Evolutionary conservation across 2,113 vertebrate species (phyloP).

Genomic region (Sphaerodactylus townsendi): DNA sequence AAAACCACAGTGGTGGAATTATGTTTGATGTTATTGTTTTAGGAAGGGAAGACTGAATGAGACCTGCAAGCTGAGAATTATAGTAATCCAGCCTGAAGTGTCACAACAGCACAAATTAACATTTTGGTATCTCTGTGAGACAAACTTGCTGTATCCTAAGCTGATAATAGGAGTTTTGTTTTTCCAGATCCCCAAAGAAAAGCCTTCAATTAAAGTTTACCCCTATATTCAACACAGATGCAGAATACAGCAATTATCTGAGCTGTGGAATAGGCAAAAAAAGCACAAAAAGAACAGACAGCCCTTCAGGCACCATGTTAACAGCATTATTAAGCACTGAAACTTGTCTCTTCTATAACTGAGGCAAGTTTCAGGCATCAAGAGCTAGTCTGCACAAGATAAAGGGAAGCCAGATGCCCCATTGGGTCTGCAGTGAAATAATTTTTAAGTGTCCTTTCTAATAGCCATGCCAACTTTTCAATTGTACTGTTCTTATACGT

Average conservation of each 20-base stretch:
- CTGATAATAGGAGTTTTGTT: conserved; percentile 62
- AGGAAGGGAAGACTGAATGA: conserved; percentile 48
- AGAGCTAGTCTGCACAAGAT: conserved; percentile 55
- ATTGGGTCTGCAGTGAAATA: conserved; percentile 60
- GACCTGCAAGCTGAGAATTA: conserved; percentile 63
- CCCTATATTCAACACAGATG: conserved; percentile 50
- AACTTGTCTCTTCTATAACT: conserved; percentile 66
- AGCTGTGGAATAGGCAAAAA: conserved; percentile 48
- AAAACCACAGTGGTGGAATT: conserved; percentile 58
- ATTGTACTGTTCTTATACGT: conserved; percentile 63
- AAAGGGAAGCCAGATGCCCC: conserved; percentile 54
- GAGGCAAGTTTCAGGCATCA: conserved; percentile 60
- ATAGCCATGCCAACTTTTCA: conserved; percentile 66
- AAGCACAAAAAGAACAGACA: background rate
- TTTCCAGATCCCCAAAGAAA: conserved; percentile 63
- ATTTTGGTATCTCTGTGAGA: conserved; percentile 56
- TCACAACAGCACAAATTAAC: conserved; percentile 68
- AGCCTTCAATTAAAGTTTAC: conserved; percentile 67
- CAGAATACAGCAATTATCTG: conserved; percentile 57
- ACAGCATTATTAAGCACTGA: conserved; percentile 57
- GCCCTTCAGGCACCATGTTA: conserved; percentile 36
- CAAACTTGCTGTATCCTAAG: conserved; percentile 63
- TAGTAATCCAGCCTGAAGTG: conserved; percentile 55
- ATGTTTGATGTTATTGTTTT: conserved; percentile 45
- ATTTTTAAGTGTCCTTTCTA: conserved; percentile 53